These are phyloP conservation scores for Siniperca undulata DNA, from an alignment of 2,797 vertebrate genomes.

Conservation along the genomic window DNA sequence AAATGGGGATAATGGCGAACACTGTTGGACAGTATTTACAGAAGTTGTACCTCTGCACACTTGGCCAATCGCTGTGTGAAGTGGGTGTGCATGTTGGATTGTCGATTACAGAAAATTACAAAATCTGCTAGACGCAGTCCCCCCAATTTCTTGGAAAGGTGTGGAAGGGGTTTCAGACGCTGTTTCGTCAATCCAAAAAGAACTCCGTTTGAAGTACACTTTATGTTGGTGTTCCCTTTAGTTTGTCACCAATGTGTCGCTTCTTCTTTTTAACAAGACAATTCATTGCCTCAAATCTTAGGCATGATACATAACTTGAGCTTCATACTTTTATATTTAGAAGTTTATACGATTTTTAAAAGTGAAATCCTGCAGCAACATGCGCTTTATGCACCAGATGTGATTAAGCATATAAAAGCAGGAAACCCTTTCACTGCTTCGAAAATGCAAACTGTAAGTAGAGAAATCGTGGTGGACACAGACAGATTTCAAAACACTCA, in stretches of 20 bases:
- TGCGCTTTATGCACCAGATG: background rate
- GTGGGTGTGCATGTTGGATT: background rate
- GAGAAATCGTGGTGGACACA: slow-evolving; percentile 23
- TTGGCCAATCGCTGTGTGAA: background rate
- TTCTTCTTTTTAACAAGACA: background rate
- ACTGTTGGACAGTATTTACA: background rate
- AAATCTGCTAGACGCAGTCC: background rate
- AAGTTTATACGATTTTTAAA: background rate
- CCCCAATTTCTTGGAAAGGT: background rate
- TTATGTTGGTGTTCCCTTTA: background rate
- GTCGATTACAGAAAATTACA: background rate
- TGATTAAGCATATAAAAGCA: slow-evolving; percentile 8
- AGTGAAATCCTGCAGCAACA: background rate
- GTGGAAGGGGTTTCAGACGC: background rate
- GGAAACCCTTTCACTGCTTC: slow-evolving; percentile 12
- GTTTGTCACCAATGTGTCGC: background rate
- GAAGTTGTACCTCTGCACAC: background rate
- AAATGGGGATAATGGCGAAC: background rate
- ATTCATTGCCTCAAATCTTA: background rate
- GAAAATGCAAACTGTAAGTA: slow-evolving; percentile 19
- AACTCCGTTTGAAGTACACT: background rate
- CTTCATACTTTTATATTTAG: background rate
- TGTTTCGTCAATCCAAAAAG: background rate
- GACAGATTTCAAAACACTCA: slow-evolving; percentile 31
- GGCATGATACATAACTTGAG: background rate